These are phyloP conservation scores for Rhabditophanes sp. DNA, from an alignment of 2,888 invertebrate species.

Conservation along the genomic window DNA sequence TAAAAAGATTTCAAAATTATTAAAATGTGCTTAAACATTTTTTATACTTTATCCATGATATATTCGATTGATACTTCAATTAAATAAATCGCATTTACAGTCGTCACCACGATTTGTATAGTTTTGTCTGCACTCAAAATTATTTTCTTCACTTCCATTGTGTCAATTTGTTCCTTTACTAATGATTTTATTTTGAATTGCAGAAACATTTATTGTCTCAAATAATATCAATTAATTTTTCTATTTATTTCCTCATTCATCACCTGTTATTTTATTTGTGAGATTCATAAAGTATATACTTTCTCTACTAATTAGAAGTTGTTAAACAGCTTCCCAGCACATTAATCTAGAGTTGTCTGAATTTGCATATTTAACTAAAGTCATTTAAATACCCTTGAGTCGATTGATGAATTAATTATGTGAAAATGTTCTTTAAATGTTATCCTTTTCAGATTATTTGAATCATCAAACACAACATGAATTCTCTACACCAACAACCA, in stretches of 20 bases:
- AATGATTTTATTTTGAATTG: background rate
- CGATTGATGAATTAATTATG: too few species aligned
- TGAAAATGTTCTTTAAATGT: too few species aligned
- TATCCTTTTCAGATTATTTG: too few species aligned
- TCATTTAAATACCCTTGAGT: too few species aligned
- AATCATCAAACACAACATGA: too few species aligned
- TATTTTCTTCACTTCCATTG: too few species aligned
- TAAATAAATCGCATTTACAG: too few species aligned
- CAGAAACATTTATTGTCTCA: background rate
- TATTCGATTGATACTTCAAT: slow-evolving; percentile 1
- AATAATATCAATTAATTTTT: background rate
- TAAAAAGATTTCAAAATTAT: slow-evolving; percentile 3
- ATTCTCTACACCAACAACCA: too few species aligned
- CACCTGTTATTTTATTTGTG: background rate
- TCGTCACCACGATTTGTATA: background rate
- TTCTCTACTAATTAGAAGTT: background rate
- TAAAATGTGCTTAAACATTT: slow-evolving; percentile 5
- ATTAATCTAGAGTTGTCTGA: too few species aligned
- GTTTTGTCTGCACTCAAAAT: background rate
- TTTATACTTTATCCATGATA: slow-evolving; percentile 3
- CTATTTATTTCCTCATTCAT: background rate
- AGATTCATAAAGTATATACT: background rate
- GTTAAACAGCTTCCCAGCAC: background rate
- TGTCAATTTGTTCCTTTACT: background rate
- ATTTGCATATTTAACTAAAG: too few species aligned